These are phyloP conservation scores for Drosophila stalkeri DNA, from an alignment of 2,888 invertebrate species.

Conservation along the genomic window DNA sequence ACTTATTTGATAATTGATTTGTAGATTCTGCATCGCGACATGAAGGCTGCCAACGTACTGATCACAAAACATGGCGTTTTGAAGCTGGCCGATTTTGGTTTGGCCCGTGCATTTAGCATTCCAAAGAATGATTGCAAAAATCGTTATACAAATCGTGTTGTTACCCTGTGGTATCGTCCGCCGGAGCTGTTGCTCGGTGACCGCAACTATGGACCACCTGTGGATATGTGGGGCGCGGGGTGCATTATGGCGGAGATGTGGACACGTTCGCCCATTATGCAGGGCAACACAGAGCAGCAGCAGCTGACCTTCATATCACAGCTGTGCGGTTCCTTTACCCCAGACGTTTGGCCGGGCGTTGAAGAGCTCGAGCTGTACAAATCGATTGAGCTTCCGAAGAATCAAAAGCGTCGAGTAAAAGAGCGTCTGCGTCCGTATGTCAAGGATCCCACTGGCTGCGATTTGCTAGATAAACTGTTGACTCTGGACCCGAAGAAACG, in stretches of 20 bases:
- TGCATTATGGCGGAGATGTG: constrained; percentile 99
- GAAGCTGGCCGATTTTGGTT: constrained; percentile 98
- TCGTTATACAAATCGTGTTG: constrained; percentile 98
- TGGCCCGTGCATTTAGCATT: constrained; percentile 96
- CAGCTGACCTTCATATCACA: constrained; percentile 97
- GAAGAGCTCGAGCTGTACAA: constrained; percentile 94
- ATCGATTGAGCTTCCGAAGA: constrained; percentile 94
- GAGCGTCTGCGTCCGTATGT: constrained; percentile 95
- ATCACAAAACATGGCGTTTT: constrained; percentile 97
- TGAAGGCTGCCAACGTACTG: constrained; percentile 99
- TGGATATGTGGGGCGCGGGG: constrained; percentile 98
- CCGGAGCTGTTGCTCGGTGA: constrained; percentile 89
- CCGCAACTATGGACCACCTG: constrained; percentile 97
- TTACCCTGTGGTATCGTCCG: constrained; percentile 96
- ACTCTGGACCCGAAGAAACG: constrained; percentile 96
- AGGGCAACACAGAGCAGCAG: constrained; percentile 98
- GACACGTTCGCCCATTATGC: constrained; percentile 97
- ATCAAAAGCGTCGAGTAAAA: constrained; percentile 94
- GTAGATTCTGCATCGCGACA: constrained; percentile 95
- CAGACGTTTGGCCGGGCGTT: constrained; percentile 96
- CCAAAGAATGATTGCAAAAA: constrained; percentile 94
- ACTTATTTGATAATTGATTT: background rate
- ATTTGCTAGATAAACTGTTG: constrained; percentile 95
- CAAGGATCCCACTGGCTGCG: constrained; percentile 96
- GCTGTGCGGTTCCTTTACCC: constrained; percentile 97